A percentile compares a stretch with the other conserved stretches of the same genome.
Conservation (phyloP, 2,113 vertebrate genomes). For the Gymnogyps californianus region DNA sequence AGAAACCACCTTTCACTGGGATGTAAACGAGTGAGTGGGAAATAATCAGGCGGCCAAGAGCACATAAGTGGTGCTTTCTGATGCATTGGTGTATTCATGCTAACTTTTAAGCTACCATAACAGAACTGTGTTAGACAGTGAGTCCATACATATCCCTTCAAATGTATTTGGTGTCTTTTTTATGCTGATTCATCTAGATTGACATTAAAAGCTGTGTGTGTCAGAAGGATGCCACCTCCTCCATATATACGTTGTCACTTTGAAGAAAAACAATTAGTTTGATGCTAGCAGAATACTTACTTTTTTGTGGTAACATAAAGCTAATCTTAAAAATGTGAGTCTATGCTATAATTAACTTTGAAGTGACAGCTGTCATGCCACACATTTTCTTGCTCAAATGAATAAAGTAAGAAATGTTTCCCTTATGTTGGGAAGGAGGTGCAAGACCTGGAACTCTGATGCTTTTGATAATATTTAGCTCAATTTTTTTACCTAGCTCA, state of each 20-base stretch:
- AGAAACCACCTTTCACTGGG: not conserved
- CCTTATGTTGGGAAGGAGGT: not conserved
- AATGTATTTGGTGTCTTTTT: not conserved
- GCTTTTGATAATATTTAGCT: not conserved
- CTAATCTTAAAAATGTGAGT: constrained; percentile 4
- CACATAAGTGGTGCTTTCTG: not conserved
- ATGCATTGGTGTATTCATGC: not conserved
- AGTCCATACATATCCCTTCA: not conserved
- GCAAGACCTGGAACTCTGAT: not conserved
- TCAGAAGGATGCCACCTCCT: constrained; percentile 10
- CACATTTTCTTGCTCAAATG: not conserved
- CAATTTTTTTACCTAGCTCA: not conserved
- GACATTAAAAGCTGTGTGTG: constrained; percentile 1
- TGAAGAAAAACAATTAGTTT: constrained; percentile 18
- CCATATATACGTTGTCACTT: not conserved
- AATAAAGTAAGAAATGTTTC: not conserved
- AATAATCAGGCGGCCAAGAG: not conserved
- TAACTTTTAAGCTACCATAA: not conserved
- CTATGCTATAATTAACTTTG: constrained; percentile 4
- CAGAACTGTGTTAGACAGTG: not conserved
- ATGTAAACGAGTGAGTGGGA: not conserved
- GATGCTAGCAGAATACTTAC: not conserved
- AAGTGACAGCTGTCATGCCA: constrained; percentile 40
- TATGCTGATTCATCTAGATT: constrained; percentile 2
- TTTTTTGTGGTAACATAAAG: not conserved